Evolutionary conservation across 2,113 vertebrate species (phyloP), one percentile per base, ranked within the genome.

Genomic region (Dicentrarchus labrax): DNA sequence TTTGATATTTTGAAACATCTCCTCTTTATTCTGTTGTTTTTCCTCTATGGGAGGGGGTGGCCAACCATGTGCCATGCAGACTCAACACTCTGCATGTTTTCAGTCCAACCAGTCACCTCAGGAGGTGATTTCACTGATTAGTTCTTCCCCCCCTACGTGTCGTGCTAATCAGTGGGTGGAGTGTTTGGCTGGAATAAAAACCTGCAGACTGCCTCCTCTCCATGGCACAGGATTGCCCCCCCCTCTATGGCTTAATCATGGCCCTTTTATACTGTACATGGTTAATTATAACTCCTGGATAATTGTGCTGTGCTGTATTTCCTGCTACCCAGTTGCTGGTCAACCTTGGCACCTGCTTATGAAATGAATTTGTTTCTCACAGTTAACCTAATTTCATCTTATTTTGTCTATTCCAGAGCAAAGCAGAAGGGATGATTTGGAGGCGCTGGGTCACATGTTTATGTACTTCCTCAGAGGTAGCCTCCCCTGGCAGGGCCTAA

Each of bases 401-500:
- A 4, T 74, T 68, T 68, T 61, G 62, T 79, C 8, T 82, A 1
- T 68, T 86, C 10, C 95, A 99, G 98, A 99, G 90, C 98, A 99
- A 97, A 99, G 98, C 95, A 97, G 98, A 92, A 96, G 98, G 88
- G 98, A 99, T 0, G 98, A 99, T 90, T 94, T 99, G 94, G 98
- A 99, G 94, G 98, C 98, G 0, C 92, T 99, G 91, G 98, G 98
- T 84, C 98, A 99, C 93, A 99, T 99, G 98, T 99, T 99, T 90
- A 98, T 99, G 98, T 99, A 99, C 92, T 99, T 99, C 90, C 96
- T 99, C 69, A 96, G 98, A 0, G 97, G 98, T 41, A 99, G 98
- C 91, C 97, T 99, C 47, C 98, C 98, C 47, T 99, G 98, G 98
- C 98, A 99, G 93, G 98, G 98, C 81, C 96, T 99, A 75, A 99